Evolutionary conservation across 2,888 invertebrate species (phyloP).

Genomic region (Nasonovia ribisnigri): DNA sequence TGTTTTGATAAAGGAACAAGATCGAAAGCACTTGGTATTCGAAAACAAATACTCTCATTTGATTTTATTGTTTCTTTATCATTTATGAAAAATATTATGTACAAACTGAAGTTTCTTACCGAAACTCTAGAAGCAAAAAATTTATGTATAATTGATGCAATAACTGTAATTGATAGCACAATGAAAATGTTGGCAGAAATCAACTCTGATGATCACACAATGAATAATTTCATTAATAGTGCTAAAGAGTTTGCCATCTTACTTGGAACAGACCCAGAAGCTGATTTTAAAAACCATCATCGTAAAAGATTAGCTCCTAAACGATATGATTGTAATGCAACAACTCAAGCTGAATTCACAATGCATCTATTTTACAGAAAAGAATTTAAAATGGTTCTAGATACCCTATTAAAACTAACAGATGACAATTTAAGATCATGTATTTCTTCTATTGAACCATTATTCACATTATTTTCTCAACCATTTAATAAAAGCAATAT

Average conservation of each 20-base stretch:
- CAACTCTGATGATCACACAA: constrained; percentile 24
- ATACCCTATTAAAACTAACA: neutral
- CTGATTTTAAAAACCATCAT: neutral
- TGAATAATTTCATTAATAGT: neutral
- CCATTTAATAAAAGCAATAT: neutral
- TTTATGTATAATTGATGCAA: neutral
- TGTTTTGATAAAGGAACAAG: constrained; percentile 51
- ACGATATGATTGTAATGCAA: neutral
- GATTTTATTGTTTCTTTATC: neutral
- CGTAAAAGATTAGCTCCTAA: neutral
- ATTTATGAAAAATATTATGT: neutral
- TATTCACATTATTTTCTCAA: neutral
- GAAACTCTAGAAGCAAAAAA: neutral
- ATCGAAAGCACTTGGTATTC: neutral
- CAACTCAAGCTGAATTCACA: neutral
- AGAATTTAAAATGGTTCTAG: no score
- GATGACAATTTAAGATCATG: neutral
- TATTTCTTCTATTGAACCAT: neutral
- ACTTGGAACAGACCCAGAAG: neutral
- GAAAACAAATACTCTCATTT: neutral
- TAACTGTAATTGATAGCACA: neutral
- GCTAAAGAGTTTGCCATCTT: neutral
- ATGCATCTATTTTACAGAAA: neutral
- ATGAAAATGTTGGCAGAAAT: neutral
- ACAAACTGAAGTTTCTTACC: neutral